phyloP scores from a whole-genome alignment of 2,888 invertebrate genomes.

The Sphaerophoria taeniata region DNA sequence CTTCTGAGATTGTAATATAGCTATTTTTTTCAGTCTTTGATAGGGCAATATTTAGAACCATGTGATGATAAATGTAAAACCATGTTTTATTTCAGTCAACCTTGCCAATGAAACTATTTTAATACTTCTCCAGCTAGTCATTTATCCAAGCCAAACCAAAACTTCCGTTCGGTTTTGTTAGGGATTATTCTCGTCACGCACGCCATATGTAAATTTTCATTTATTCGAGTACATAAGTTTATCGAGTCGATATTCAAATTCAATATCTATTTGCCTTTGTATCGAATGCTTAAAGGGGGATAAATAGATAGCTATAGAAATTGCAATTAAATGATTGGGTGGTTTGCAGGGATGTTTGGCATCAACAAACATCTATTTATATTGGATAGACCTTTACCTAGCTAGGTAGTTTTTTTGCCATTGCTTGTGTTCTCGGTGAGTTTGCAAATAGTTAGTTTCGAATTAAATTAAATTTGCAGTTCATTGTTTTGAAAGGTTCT shows the following conservation, averaged over 20 bases:
- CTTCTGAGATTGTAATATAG: no score
- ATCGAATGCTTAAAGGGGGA: background rate
- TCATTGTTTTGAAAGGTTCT: background rate
- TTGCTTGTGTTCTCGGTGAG: background rate
- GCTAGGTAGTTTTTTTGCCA: background rate
- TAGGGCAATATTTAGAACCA: no score
- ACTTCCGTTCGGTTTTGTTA: no score
- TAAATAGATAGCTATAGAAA: conserved; percentile 21
- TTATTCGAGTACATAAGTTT: no score
- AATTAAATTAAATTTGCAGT: conserved; percentile 26
- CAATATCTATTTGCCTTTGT: conserved; percentile 22
- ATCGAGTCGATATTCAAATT: background rate
- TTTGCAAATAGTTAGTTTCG: background rate
- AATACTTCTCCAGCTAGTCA: no score
- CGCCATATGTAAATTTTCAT: no score
- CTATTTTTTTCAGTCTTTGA: no score
- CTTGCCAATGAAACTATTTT: no score
- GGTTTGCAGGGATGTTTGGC: conserved; percentile 2
- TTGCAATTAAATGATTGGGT: conserved; percentile 23
- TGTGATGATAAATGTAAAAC: no score
- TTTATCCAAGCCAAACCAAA: no score
- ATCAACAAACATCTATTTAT: conserved; percentile 8
- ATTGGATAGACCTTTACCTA: conserved; percentile 1
- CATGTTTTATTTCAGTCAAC: no score
- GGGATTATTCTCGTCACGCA: no score